Conservation (phyloP, 2,888 invertebrate species). For the Mesopsocus fuscifrons region DNA sequence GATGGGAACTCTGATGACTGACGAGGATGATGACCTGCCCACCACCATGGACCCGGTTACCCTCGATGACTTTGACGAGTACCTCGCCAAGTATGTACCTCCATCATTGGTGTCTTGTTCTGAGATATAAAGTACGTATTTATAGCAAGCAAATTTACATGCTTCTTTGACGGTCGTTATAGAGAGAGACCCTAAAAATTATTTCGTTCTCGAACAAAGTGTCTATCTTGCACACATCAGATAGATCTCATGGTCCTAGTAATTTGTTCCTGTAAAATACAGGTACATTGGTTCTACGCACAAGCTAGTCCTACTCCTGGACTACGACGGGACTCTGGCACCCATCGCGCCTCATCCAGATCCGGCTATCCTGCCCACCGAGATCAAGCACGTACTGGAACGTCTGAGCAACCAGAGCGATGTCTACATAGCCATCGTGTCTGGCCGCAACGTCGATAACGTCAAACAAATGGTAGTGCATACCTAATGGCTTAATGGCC, state of each 20-base stretch:
- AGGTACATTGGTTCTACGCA: constrained; percentile 75
- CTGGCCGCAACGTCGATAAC: constrained; percentile 70
- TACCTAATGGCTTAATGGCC: background rate
- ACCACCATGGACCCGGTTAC: constrained; percentile 80
- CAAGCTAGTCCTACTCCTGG: constrained; percentile 63
- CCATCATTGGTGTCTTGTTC: constrained; percentile 9
- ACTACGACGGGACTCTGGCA: constrained; percentile 77
- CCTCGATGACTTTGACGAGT: constrained; percentile 78
- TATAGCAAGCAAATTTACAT: too few relatives aligned
- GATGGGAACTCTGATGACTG: constrained; percentile 54
- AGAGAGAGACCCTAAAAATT: too few relatives aligned
- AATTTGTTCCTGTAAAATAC: constrained; percentile 15
- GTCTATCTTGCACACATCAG: background rate
- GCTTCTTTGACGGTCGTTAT: too few relatives aligned
- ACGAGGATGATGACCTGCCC: constrained; percentile 63
- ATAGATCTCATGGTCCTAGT: background rate
- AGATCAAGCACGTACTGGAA: constrained; percentile 67
- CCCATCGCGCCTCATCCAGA: constrained; percentile 82
- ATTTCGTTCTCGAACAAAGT: too few relatives aligned
- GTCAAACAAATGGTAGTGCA: constrained; percentile 59
- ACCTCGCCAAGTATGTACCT: constrained; percentile 62
- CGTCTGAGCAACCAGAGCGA: constrained; percentile 68
- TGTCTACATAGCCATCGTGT: constrained; percentile 71
- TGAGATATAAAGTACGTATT: too few relatives aligned
- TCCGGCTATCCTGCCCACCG: constrained; percentile 63